Base-by-base conservation (phyloP, 2,797 vertebrate species). In the Sebastes hopkinsi region DNA sequence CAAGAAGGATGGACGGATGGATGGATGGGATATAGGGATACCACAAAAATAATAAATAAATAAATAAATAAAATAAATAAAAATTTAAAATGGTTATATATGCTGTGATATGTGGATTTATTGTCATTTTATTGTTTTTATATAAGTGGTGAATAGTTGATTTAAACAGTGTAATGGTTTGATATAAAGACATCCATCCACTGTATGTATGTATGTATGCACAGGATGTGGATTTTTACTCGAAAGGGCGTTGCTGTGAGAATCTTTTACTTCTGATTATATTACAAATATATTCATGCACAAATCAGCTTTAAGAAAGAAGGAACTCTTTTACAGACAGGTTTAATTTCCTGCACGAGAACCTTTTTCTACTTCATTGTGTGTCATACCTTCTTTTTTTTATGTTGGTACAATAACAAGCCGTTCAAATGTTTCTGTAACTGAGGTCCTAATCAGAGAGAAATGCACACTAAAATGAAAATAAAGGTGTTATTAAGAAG, bases 81-180 rank as follows among this genome's bases (percentile, higher is more conserved):
- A n/a, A n/a, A 59, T 83, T 68, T 62, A 1, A 52, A 67, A 12
- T 55, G 13, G 11, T n/a, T 11, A 72, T 54, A 65, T 38, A 34
- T 70, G 38, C 2, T 67, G 30, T 4, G 27, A 10, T 22, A 3
- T 36, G 18, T 56, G 52, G 25, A 70, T 59, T 64, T 71, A 18
- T 32, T 65, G 13, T 54, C 4, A 42, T 59, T 73, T 69, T 50
- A 67, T 62, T 72, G 54, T 72, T 83, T 80, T 38, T 56, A 30
- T 60, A n/a, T 34, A 14, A 32, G 4, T 23, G 13, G 18, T 50
- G 14, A 55, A 27, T 55, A 36, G 38, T 8, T 23, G 8, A 42
- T 75, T 69, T 25, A 22, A 65, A 29, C 18, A 42, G 6, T 60
- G 3, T 46, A 20, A 0, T 22, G 11, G 12, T 65, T 62, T 38